Evolutionary conservation across 2,113 vertebrate species (phyloP), one percentile per base, ranked within the genome.

Genomic region (Ia io): DNA sequence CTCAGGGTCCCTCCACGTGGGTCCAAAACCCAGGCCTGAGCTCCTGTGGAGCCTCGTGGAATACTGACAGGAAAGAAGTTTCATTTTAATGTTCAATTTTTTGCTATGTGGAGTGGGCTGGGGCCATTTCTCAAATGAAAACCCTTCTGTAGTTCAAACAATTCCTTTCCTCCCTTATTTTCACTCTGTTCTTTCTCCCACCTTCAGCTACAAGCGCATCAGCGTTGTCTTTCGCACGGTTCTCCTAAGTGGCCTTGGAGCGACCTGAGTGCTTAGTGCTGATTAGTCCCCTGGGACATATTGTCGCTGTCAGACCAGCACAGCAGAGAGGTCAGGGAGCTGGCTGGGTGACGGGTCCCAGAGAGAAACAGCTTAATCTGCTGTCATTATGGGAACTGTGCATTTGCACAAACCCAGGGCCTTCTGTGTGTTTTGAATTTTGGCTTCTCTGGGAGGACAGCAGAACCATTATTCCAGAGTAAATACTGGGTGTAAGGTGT

Each of bases 191-290:
- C 11, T 35, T 80, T 40, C 51, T 67, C 37, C 37, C n/a, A 16
- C 61, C 40, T 77, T 94, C 14, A 40, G 61, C 42, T 42, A 73
- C 67, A 84, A 25, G 56, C 23, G 49, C 59, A 16, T 77, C 18
- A 1, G 42, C 74, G 77, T 69, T 90, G 59, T 83, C 77, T 82
- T 74, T 65, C 86, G 8, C 67, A 79, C 78, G 80, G 80, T 74
- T 95, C 93, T 92, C 88, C 78, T 92, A 65, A 95, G 74, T 93
- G 94, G 95, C 96, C 96, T 97, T 94, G 74, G 56, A 76, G 49
- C 96, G 94, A 96, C 97, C 95, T 83, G 78, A 73, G 82, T 87
- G 51, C 42, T 97, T 95, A 95, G 88, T 71, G 85, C 93, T 97
- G 95, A 97, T 97, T 94, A 93, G 94, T 82, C 95, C 90, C 3